phyloP scores from a whole-genome alignment of 2,113 vertebrate species.

The Cheirogaleus medius region DNA sequence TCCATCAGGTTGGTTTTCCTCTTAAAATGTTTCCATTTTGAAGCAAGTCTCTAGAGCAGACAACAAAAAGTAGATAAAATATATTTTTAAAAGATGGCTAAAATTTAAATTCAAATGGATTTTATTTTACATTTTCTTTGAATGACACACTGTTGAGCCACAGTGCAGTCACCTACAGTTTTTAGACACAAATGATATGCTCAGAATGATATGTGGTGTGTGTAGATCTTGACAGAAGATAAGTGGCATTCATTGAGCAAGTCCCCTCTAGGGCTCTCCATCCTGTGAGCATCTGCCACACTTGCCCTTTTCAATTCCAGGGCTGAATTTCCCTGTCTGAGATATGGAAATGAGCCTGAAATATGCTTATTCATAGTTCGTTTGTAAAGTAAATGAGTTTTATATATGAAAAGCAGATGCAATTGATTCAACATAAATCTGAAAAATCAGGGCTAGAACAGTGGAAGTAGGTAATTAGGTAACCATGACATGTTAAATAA shows the following conservation, averaged over 20 bases:
- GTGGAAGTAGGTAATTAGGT: not conserved
- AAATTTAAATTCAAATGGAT: not conserved
- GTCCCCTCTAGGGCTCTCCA: not conserved
- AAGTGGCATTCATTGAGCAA: not conserved
- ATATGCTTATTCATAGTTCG: not conserved
- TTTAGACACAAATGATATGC: not conserved
- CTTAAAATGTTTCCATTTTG: not conserved
- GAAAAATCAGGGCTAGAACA: not conserved
- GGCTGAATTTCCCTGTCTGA: not conserved
- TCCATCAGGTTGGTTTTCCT: not conserved
- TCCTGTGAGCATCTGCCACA: not conserved
- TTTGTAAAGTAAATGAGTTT: not conserved
- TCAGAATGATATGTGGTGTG: not conserved
- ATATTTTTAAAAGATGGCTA: not conserved
- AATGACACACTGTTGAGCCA: not conserved
- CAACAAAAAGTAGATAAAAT: not conserved
- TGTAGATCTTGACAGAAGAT: not conserved
- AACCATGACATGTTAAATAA: not conserved
- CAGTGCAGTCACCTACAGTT: not conserved
- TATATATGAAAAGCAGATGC: not conserved
- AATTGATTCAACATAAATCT: slow-evolving; percentile 4
- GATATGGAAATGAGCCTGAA: not conserved
- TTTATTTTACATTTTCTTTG: slow-evolving; percentile 1
- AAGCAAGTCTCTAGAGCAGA: not conserved
- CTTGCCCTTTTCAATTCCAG: not conserved